Base-by-base conservation (phyloP, 2,113 vertebrate genomes). In the Arenaria interpres region DNA sequence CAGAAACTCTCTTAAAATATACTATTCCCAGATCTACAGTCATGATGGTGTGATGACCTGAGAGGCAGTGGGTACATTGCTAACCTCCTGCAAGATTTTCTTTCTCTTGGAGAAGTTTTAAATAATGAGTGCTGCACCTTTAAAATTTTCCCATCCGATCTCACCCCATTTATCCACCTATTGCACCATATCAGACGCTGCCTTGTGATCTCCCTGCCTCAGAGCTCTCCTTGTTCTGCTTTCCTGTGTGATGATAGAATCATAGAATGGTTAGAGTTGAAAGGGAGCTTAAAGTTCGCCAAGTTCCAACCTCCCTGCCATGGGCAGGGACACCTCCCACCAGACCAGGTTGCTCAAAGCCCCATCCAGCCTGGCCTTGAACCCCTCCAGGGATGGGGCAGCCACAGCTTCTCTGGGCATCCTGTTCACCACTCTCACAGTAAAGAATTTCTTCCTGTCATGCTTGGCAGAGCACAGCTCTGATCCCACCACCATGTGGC, bases 71-170 rank as follows among this genome's bases (percentile, higher is more conserved):
- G 2, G 68, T 85, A 37, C 32, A 8, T 3, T 37, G 51, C 37
- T 86, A 35, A 39, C 39, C 21, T 79, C 41, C 33, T 59, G 48
- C 10, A 89, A 41, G 16, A 6, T 14, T 71, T 41, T 67, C 60
- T 43, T 21, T 1, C 17, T 6, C 33, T 12, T 67, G 12, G 25
- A 50, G 50, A 66, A 51, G 8, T 71, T 89, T 59, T 51, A 53
- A 4, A 7, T 13, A 19, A 14, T 24, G 25, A 50, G 7, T 15
- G 1, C 27, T 2, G 2, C 2, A 3, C 25, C 39, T 54, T n/a
- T 37, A 2, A 12, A 45, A n/a, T 62, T 88, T 62, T 45, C 50
- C 41, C 48, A 63, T 45, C 50, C 28, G 19, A 73, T 66, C 39
- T 25, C 30, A 25, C 37, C 14, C 56, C 20, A 18, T 60, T 80